Evolutionary conservation across 2,113 vertebrate genomes (phyloP), one percentile per base, ranked within the genome.

Genomic region (Hippolais icterina): DNA sequence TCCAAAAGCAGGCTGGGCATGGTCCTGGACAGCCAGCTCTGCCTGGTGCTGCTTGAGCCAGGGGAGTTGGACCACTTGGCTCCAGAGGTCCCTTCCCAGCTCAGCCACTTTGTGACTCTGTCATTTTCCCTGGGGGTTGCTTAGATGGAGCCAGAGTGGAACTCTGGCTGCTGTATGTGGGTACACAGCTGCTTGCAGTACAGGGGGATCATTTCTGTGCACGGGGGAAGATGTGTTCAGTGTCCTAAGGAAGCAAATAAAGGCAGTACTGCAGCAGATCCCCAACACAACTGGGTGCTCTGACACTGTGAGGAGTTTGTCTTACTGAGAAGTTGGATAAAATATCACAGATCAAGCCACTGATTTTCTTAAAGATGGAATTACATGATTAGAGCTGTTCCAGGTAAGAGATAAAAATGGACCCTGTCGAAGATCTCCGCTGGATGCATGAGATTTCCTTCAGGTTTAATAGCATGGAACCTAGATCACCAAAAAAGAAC

Each of bases 51-150:
- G 10, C 46, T n/a, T 33, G 27, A 65, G 11, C 10, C 13, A 4
- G 24, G 4, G 8, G 3, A 11, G 4, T 11, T 44, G 60, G n/a
- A 15, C 35, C 27, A 16, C 12, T 1, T 1, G 1, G 12, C 19
- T 61, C 8, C 42, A 79, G 49, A 91, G 24, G 28, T 65, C 14
- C 16, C 33, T 47, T 61, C 79, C 14, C 61, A 46, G 3, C 8
- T 35, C 18, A 56, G 9, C 7, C 27, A 3, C 22, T 44, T 15
- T 39, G 31, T 37, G n/a, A 31, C 83, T 35, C 39, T 87, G 37
- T 39, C 22, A 29, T 46, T 85, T 88, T 16, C 61, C 49, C 65
- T 68, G 42, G 12, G 52, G 23, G 12, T 35, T 28, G 57, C 42
- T 85, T 52, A 91, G 61, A 35, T 60, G 84, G 57, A 90, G 61